Evolutionary conservation across 1,140 invertebrate genomes (phyloP).

Genomic region (Heliconius hewitsoni): DNA sequence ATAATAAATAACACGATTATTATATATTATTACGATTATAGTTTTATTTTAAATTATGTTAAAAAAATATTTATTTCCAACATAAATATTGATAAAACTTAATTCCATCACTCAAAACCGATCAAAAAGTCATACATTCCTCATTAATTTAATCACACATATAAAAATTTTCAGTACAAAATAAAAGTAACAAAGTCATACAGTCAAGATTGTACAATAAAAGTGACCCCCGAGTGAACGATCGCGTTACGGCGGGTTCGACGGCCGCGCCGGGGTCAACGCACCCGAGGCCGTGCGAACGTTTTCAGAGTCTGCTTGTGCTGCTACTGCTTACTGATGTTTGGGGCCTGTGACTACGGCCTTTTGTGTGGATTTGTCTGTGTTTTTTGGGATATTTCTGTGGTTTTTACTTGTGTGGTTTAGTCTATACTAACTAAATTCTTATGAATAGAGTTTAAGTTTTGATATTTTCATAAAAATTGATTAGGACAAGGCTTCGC

Average conservation of each 20-base stretch:
- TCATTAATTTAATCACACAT: neutral
- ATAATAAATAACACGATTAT: too few relatives aligned
- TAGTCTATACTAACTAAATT: neutral
- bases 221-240: constrained; percentile 27
- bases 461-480: too few relatives aligned
- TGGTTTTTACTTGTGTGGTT: neutral
- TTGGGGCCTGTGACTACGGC: neutral
- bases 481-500: too few relatives aligned
- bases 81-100: neutral
- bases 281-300: constrained; percentile 31
- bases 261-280: constrained; percentile 32
- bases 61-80: too few relatives aligned
- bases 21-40: too few relatives aligned
- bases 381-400: too few relatives aligned
- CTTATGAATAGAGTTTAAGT: too few relatives aligned
- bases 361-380: neutral
- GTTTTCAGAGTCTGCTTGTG: constrained; percentile 21
- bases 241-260: constrained; percentile 37
- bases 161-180: constrained; percentile 12
- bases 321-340: neutral
- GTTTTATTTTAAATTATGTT: too few relatives aligned
- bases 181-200: constrained; percentile 3
- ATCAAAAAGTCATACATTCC: neutral
- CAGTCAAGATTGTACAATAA: constrained; percentile 18
- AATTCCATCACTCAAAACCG: too few relatives aligned